These are phyloP conservation scores for Hydrocynus forskahlii DNA, from an alignment of 2,797 vertebrate genomes.

Conservation along the genomic window DNA sequence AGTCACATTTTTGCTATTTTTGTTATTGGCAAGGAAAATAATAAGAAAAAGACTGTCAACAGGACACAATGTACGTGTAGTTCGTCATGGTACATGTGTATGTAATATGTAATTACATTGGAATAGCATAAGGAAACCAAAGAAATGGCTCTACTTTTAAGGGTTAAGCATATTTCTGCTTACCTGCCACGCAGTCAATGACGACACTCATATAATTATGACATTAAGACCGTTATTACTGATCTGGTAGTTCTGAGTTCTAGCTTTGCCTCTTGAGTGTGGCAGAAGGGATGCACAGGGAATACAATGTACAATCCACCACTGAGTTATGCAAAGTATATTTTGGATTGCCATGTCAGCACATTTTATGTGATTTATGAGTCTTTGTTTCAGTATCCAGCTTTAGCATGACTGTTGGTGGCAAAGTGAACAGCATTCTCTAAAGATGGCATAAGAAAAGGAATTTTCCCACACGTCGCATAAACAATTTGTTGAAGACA, in stretches of 20 bases:
- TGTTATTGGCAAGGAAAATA: background rate
- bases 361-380: background rate
- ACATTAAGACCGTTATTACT: background rate
- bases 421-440: background rate
- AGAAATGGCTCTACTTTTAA: background rate
- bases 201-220: background rate
- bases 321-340: background rate
- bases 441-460: conserved; percentile 2
- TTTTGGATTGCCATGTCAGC: background rate
- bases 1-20: background rate
- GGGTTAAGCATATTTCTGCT: background rate
- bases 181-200: background rate
- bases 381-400: background rate
- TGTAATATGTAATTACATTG: background rate
- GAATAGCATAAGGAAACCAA: background rate
- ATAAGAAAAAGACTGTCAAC: background rate
- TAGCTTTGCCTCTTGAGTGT: background rate
- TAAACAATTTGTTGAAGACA: background rate
- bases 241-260: background rate
- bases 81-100: background rate
- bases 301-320: background rate
- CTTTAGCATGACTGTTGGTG: background rate
- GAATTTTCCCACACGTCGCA: background rate
- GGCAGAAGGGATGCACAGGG: background rate
- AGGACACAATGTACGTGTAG: background rate